These are phyloP conservation scores for Drosophila bocqueti DNA, from an alignment of 1,140 invertebrate genomes.

Conservation along the genomic window DNA sequence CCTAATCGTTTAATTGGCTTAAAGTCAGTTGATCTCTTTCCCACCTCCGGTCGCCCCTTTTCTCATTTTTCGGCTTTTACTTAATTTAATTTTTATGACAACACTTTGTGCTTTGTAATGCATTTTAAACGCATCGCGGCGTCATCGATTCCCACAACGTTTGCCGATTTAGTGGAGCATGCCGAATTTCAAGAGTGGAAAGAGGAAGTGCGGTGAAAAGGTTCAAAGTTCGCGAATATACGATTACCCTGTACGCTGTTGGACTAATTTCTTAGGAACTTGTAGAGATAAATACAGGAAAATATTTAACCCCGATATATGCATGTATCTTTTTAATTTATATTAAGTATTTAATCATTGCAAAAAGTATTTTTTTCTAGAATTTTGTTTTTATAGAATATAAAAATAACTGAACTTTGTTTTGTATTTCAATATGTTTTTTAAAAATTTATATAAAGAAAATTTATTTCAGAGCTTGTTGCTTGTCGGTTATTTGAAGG, in stretches of 20 bases:
- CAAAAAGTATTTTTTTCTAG: too few relatives aligned
- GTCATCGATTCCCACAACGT: constrained; percentile 59
- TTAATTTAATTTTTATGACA: constrained; percentile 79
- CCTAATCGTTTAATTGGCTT: constrained; percentile 84
- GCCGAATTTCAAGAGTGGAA: constrained; percentile 10
- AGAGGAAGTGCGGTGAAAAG: constrained; percentile 26
- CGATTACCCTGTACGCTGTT: constrained; percentile 2
- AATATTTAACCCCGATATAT: neutral
- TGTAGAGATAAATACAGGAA: too few relatives aligned
- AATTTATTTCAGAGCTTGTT: too few relatives aligned
- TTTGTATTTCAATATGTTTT: too few relatives aligned
- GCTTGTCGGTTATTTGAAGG: too few relatives aligned
- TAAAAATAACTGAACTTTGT: too few relatives aligned
- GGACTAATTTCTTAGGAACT: too few relatives aligned
- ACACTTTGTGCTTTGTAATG: constrained; percentile 73
- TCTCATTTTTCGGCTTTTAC: constrained; percentile 50
- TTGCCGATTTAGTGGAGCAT: constrained; percentile 69
- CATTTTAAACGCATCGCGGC: constrained; percentile 69
- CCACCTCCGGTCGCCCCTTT: constrained; percentile 9
- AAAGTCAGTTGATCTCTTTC: constrained; percentile 63
- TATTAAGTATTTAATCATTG: neutral
- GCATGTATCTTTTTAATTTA: neutral
- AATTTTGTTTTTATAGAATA: too few relatives aligned
- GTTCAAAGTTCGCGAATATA: neutral
- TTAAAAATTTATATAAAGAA: too few relatives aligned